A percentile compares a stretch with the other conserved stretches of the same genome.
Conservation (phyloP, 2,113 vertebrate genomes). For the Cynocephalus volans region DNA sequence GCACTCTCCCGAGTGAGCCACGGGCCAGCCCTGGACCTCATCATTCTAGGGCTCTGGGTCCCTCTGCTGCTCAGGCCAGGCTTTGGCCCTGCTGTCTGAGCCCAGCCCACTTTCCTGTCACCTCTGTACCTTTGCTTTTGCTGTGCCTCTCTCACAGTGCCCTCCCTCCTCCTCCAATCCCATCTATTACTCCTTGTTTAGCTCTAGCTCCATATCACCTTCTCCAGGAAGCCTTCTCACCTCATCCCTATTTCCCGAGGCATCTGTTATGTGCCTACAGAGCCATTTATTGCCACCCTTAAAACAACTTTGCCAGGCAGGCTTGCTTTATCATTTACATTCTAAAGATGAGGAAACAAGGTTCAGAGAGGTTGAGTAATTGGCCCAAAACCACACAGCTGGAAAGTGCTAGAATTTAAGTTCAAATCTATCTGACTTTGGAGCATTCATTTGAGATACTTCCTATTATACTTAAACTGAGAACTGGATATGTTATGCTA, state of each 20-base stretch:
- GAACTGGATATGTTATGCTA: not conserved
- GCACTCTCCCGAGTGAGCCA: too few relatives aligned
- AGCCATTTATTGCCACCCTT: not conserved
- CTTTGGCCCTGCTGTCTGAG: not conserved
- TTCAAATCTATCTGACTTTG: not conserved
- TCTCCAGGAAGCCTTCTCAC: not conserved
- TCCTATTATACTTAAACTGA: not conserved
- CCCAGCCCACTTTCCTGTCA: not conserved
- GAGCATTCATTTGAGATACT: not conserved
- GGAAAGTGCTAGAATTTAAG: not conserved
- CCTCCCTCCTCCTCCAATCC: not conserved
- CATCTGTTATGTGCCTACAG: not conserved
- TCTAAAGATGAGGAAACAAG: conserved; percentile 5
- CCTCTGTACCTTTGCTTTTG: not conserved
- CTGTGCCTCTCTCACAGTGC: not conserved
- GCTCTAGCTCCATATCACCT: not conserved
- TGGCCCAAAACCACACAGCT: not conserved
- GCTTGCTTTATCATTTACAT: not conserved
- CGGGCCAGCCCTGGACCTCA: not conserved
- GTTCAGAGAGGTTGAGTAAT: not conserved
- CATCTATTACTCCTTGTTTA: not conserved
- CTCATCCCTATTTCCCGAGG: not conserved
- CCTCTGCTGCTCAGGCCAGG: not conserved
- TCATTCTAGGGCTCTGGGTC: too few relatives aligned
- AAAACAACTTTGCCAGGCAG: not conserved